A percentile compares a stretch with the other conserved stretches of the same genome.
phyloP scores from a whole-genome alignment of 2,797 vertebrate genomes.

The Rhinichthys osculus region DNA sequence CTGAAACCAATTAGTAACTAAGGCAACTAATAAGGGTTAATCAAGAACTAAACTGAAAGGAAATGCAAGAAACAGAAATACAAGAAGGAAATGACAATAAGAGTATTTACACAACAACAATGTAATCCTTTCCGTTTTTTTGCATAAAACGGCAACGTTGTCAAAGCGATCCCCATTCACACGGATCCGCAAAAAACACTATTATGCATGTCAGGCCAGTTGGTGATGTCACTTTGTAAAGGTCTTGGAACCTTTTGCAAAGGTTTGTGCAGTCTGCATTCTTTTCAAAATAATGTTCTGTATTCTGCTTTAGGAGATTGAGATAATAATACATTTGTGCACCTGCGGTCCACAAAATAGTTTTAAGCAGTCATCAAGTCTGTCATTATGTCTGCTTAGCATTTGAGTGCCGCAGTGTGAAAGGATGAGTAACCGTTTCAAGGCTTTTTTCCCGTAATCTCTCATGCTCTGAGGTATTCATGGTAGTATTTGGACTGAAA shows the following conservation, averaged over 20 bases:
- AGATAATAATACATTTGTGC: constrained; percentile 21
- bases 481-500: constrained; percentile 32
- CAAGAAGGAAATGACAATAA: background rate
- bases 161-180: background rate
- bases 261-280: background rate
- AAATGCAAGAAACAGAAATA: background rate
- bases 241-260: background rate
- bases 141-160: background rate
- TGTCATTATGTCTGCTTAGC: constrained; percentile 30
- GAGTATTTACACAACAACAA: too few relatives aligned
- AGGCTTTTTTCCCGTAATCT: constrained; percentile 14
- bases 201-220: background rate
- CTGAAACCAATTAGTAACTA: background rate
- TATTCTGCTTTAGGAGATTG: constrained; percentile 10
- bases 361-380: constrained; percentile 32
- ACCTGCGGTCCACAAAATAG: constrained; percentile 1
- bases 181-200: background rate
- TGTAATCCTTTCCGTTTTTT: too few relatives aligned
- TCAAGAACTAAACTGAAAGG: background rate
- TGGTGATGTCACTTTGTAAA: too few relatives aligned
- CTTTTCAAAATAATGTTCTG: background rate
- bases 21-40: background rate
- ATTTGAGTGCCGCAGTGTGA: constrained; percentile 7
- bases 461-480: background rate
- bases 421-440: constrained; percentile 27